Base-by-base conservation (phyloP, 2,797 vertebrate species). In the Pteropus rufus region DNA sequence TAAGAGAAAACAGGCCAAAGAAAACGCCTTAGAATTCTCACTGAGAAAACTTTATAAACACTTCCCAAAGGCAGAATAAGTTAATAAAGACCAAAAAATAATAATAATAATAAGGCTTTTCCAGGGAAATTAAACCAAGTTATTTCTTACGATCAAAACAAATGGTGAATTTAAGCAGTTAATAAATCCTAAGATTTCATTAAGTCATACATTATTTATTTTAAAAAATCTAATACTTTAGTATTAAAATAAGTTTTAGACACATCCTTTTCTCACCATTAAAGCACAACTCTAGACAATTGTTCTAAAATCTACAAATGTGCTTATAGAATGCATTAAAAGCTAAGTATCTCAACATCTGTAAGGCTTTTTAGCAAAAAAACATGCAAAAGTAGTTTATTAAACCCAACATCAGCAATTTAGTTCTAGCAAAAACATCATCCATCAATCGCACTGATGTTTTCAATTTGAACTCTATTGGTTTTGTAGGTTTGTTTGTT, bases 141-240 rank as follows among this genome's bases (percentile, higher is more conserved):
- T 60, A 85, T 19, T 60, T 16, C 39, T 84, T 93, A 94, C 93
- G 52, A 81, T 75, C 60, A 72, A 64, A 94, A 91, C 16, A 93
- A 92, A 90, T 64, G 39, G 11, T 91, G 62, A 73, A 82, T 31
- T 72, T 70, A 69, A 89, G 89, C 34, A 70, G 58, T 67, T 87
- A 93, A 54, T 80, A 73, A 76, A 94, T 70, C 26, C 26, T 72
- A 92, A 94, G 54, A 75, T 31, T 73, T 69, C 69, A 80, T 10
- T 85, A 95, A 91, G 34, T 84, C 39, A 62, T 29, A 52, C 10
- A 58, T 36, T 69, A 76, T 15, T 75, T 19, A 29, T 31, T 77
- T 89, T 26, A 5, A 34, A 91, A 72, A 75, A 62, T 21, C 56
- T 39, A 95, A 82, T 18, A 91, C 86, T 77, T 85, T 11, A 90